Evolutionary conservation across 1,140 invertebrate genomes (phyloP).

Genomic region (Drosophila jambulina): DNA sequence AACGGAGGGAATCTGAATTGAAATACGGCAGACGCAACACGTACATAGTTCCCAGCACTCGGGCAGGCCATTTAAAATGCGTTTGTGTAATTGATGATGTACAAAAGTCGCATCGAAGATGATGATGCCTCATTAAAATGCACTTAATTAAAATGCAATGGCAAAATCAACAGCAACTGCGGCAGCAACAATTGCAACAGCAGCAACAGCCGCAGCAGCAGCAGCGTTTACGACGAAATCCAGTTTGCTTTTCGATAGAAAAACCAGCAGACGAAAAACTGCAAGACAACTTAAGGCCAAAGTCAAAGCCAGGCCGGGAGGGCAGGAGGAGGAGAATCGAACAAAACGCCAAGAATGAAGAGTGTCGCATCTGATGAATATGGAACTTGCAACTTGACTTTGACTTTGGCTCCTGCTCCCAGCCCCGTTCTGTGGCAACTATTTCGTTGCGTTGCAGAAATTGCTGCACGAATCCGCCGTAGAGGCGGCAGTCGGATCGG

Average conservation of each 20-base stretch:
- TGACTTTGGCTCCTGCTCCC: conserved; percentile 31
- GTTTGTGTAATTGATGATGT: conserved; percentile 62
- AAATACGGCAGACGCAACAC: conserved; percentile 7
- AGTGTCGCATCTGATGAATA: conserved; percentile 82
- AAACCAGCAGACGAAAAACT: conserved; percentile 72
- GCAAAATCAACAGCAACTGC: conserved; percentile 68
- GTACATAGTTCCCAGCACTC: conserved; percentile 45
- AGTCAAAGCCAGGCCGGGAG: conserved; percentile 44
- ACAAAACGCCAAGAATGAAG: conserved; percentile 68
- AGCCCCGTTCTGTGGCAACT: conserved; percentile 54
- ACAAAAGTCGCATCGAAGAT: conserved; percentile 55
- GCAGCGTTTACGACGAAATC: conserved; percentile 73
- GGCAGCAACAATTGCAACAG: conserved; percentile 37
- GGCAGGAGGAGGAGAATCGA: conserved; percentile 45
- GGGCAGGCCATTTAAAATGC: conserved; percentile 64
- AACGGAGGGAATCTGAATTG: conserved; percentile 15
- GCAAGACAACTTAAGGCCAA: conserved; percentile 67
- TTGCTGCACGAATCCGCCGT: conserved; percentile 71
- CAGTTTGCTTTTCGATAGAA: conserved; percentile 82
- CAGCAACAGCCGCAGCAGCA: conserved; percentile 13
- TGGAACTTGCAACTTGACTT: conserved; percentile 70
- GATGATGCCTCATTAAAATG: conserved; percentile 81
- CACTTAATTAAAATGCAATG: conserved; percentile 84
- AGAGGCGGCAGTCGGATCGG: conserved; percentile 34
- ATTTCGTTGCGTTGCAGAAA: conserved; percentile 77